Conservation (phyloP, 2,113 vertebrate species). For the Danio rerio region DNA sequence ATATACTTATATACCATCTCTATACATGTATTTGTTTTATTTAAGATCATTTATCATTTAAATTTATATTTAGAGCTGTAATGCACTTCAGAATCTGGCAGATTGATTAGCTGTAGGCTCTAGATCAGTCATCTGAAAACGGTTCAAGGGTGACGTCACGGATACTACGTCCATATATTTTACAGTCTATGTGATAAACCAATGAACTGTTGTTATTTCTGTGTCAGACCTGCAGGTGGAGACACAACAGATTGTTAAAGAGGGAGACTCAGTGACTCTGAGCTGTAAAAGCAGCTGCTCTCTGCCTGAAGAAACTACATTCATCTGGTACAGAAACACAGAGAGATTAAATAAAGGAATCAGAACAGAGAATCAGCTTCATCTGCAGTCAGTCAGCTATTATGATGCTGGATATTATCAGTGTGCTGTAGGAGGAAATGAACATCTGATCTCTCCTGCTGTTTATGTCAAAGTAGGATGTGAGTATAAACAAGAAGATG, state of each 20-base stretch:
- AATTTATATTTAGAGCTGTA: too few species aligned
- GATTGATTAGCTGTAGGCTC: too few species aligned
- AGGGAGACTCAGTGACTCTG: conserved; percentile 21
- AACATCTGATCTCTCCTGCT: conserved; percentile 12
- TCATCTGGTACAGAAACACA: conserved; percentile 37
- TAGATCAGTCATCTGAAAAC: too few species aligned
- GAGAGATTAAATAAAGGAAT: rapidly evolving
- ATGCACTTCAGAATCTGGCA: too few species aligned
- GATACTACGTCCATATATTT: too few species aligned
- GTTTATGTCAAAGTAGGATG: conserved; percentile 27
- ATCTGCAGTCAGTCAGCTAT: background rate
- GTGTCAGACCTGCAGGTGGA: conserved; percentile 28
- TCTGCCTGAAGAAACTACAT: conserved; percentile 22
- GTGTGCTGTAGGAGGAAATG: background rate
- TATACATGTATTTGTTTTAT: too few species aligned
- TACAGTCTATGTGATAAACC: background rate
- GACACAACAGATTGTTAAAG: conserved; percentile 9
- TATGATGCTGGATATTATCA: background rate
- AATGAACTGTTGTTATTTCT: background rate
- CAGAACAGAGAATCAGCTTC: background rate
- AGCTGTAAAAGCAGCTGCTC: conserved; percentile 35
- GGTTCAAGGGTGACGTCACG: too few species aligned
- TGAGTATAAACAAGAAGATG: conserved; percentile 18
- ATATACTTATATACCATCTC: too few species aligned
- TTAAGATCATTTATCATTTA: too few species aligned